Percentiles rank a stretch among this genome's conserved stretches.
Evolutionary conservation across 2,113 vertebrate genomes (phyloP).

Genomic region (Silurus meridionalis): DNA sequence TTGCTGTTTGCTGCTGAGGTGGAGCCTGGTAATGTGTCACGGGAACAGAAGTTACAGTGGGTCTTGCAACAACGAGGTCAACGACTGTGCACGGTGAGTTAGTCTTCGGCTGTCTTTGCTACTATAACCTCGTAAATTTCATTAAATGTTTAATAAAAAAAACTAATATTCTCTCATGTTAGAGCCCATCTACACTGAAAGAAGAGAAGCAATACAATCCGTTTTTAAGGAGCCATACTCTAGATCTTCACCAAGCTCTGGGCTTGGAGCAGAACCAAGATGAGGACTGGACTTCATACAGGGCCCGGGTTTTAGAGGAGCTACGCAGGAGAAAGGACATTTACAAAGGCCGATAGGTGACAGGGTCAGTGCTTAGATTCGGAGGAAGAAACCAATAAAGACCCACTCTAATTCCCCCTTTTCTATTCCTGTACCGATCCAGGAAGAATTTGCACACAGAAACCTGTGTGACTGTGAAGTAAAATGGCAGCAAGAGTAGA

Average conservation of each 20-base stretch:
- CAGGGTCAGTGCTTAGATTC: neutral
- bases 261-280: conserved; percentile 73
- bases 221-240: conserved; percentile 85
- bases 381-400: conserved; percentile 2
- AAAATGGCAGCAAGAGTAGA: neutral
- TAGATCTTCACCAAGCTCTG: conserved; percentile 81
- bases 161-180: conserved; percentile 19
- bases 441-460: neutral
- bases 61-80: conserved; percentile 74
- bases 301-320: conserved; percentile 87
- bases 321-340: conserved; percentile 86
- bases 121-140: neutral
- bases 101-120: neutral
- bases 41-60: conserved; percentile 80
- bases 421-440: conserved; percentile 8
- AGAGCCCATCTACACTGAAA: conserved; percentile 91
- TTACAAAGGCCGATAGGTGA: conserved; percentile 77
- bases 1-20: conserved; percentile 87
- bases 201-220: conserved; percentile 95
- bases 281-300: conserved; percentile 77
- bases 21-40: conserved; percentile 78
- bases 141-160: neutral
- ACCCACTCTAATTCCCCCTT: conserved; percentile 13
- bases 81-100: conserved; percentile 78
- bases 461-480: neutral